Base-by-base conservation (phyloP, 2,888 invertebrate genomes). In the Agonopterix arenella region DNA sequence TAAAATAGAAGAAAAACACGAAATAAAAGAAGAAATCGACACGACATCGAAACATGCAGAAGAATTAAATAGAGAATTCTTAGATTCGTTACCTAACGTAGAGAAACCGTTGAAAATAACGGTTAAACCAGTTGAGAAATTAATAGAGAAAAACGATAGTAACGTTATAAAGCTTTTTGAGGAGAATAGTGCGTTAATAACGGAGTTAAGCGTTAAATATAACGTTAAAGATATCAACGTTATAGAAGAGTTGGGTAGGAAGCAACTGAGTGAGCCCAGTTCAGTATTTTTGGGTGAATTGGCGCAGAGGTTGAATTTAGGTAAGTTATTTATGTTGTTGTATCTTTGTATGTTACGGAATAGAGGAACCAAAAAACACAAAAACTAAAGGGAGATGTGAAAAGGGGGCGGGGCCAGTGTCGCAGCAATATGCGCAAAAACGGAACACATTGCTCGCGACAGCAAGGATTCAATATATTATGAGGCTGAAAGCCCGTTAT, bases 11-110 rank as follows among this genome's bases (percentile, higher is more conserved):
- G 68, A 41, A 38, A 60, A 0, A 4, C n/a, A 46, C 5, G 42
- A 47, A 9, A 11, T 2, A 9, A 80, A 74, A 38, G 75, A 76
- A 40, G 83, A 82, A 48, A 55, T 71, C 2, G 70, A 70, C 11
- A 49, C 74, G 0, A 67, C 69, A 0, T 68, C 75, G 0, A 83
- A 82, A 46, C 81, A 83, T 0, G 89, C 89, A 0, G 84, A 83
- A 28, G 82, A 84, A 40, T 50, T 88, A 36, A 89, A 89, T 53
- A 62, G 80, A 16, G 88, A 89, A 49, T 89, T 89, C 53, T 56
- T 89, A 2, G 89, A 85, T 1, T 85, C 89, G 0, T 52, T 89
- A 0, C 76, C 84, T 0, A 70, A 71, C 36, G 75, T 76, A 0
- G 80, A 80, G 11, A 76, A 73, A 18, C 58, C 65, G 0, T 50